Conservation (phyloP, 2,113 vertebrate genomes). For the Nycticorax nycticorax region DNA sequence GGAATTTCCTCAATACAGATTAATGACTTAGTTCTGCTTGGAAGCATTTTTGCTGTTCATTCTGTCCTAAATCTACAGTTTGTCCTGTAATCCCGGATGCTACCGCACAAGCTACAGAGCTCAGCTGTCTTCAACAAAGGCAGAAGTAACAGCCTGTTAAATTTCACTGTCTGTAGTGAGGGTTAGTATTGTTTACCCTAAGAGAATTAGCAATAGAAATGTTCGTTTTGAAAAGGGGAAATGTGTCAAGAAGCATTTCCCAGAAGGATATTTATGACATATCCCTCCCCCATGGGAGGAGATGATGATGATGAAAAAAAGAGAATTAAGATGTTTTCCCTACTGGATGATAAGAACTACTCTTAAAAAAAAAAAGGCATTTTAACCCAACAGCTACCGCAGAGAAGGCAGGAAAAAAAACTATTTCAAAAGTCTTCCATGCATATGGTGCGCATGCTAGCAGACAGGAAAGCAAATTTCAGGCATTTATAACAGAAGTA, state of each 20-base stretch:
- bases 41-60: background rate
- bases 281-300: no score
- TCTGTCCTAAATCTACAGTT: background rate
- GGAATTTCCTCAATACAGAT: background rate
- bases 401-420: background rate
- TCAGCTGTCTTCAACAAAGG: background rate
- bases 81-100: background rate
- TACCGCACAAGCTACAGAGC: background rate
- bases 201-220: background rate
- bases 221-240: background rate
- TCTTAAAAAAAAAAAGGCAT: background rate
- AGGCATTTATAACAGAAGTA: background rate
- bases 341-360: background rate
- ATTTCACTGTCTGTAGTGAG: background rate
- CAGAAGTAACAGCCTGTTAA: background rate
- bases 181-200: background rate
- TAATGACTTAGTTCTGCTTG: constrained; percentile 34
- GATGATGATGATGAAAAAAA: no score
- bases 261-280: background rate
- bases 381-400: background rate
- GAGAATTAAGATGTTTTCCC: background rate
- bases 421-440: background rate
- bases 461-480: background rate
- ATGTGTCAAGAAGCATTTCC: background rate
- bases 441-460: background rate